phyloP scores from a whole-genome alignment of 2,888 invertebrate genomes.

The Diogma glabrata region DNA sequence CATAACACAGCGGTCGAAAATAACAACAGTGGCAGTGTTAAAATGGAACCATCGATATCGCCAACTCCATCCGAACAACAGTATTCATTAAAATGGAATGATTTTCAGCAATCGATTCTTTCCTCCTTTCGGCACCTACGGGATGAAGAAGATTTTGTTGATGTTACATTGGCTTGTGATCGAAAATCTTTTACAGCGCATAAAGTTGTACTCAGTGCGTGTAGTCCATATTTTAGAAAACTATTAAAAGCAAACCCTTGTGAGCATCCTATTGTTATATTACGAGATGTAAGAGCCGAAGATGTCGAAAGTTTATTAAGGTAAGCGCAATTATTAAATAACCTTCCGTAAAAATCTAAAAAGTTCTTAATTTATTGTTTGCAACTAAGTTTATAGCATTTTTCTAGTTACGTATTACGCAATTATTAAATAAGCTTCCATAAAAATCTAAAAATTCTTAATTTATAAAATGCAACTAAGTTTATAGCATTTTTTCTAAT shows the following conservation, averaged over 20 bases:
- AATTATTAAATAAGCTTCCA: too few species aligned
- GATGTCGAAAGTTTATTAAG: constrained; percentile 78
- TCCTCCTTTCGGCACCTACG: constrained; percentile 79
- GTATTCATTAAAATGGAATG: constrained; percentile 90
- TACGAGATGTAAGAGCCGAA: constrained; percentile 73
- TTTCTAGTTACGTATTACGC: too few species aligned
- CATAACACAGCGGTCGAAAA: constrained; percentile 33
- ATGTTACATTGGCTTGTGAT: constrained; percentile 86
- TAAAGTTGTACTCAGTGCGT: constrained; percentile 82
- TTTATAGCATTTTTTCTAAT: too few species aligned
- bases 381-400: too few species aligned
- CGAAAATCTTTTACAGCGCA: constrained; percentile 81
- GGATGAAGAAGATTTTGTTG: constrained; percentile 86
- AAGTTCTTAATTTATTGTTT: too few species aligned
- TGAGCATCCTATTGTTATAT: constrained; percentile 80
- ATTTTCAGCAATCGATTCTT: constrained; percentile 84
- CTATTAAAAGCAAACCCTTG: constrained; percentile 83
- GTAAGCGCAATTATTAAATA: constrained; percentile 31
- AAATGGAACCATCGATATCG: constrained; percentile 40
- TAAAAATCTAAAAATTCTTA: too few species aligned
- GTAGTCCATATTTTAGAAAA: constrained; percentile 84
- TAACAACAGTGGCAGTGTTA: constrained; percentile 36
- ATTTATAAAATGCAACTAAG: too few species aligned
- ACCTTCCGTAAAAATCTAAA: too few species aligned
- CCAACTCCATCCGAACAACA: constrained; percentile 59